Evolutionary conservation across 2,888 invertebrate species (phyloP).

Genomic region (Papilio gigon): DNA sequence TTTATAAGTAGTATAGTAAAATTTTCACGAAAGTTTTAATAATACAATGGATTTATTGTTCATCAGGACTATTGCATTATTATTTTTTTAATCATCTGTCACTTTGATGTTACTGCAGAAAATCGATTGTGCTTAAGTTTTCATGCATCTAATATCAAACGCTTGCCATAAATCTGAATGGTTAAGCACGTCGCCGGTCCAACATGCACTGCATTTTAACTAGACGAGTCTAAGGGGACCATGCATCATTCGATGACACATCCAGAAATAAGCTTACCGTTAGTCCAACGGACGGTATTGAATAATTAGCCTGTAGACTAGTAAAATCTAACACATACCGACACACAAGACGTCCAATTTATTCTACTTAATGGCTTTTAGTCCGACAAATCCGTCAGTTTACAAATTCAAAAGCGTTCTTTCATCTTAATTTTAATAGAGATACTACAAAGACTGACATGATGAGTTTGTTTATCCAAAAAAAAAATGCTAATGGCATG

Average conservation of each 20-base stretch:
- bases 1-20: too few species aligned
- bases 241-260: conserved; percentile 62
- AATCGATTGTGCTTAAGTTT: neutral
- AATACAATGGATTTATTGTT: too few species aligned
- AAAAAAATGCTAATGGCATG: too few species aligned
- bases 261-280: conserved; percentile 57
- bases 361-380: conserved; percentile 15
- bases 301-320: conserved; percentile 36
- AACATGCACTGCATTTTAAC: conserved; percentile 42
- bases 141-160: conserved; percentile 31
- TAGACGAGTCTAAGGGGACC: conserved; percentile 43
- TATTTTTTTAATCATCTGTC: neutral
- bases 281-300: conserved; percentile 47
- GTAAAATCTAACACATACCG: conserved; percentile 28
- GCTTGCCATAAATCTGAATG: conserved; percentile 36
- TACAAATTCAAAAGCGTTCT: neutral
- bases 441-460: neutral
- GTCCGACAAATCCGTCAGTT: neutral
- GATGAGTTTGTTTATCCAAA: neutral
- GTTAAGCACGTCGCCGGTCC: conserved; percentile 36
- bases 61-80: too few species aligned
- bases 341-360: conserved; percentile 27
- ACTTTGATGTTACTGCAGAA: neutral
- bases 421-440: neutral
- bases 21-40: too few species aligned